Evolutionary conservation across 1,140 invertebrate species (phyloP), one percentile per base, ranked within the genome.

Genomic region (Acromyrmex charruanus): DNA sequence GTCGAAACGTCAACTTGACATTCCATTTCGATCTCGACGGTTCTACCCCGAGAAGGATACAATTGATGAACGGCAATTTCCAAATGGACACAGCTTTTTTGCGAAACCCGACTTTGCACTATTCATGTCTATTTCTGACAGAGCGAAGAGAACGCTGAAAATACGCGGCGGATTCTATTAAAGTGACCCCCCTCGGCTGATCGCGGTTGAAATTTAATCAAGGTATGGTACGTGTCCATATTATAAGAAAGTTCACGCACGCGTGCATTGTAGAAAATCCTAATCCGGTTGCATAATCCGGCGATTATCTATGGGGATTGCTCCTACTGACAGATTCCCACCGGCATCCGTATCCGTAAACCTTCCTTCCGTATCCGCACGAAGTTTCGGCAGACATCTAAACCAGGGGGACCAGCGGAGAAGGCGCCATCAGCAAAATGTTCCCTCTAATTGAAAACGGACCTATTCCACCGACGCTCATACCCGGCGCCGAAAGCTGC

Each of bases 361-460:
- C 72, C 85, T 84, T 68, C 51, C 65, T 81, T 71, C 65, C 82
- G 82, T 65, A 85, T 85, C 82, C 49, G 49, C 21, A 66, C 63
- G 21, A 79, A 84, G 80, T 84, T 84, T 84, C 80, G 69, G 69
- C 69, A 65, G 87, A 88, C 68, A 88, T 87, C 49, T 6, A n/a
- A 28, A 28, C 49, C 21, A 14, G 49, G 18, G 21, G 49, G 25
- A 53, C 28, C 49, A 44, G 77, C 61, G 66, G 39, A 12, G 18
- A 21, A 44, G 66, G 39, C 55, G 59, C 49, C 61, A 89, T 91
- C 90, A 91, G 79, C 87, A 80, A 87, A 84, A 91, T 63, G 77
- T 85, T 86, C 81, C 31, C 71, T 66, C 87, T 90, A 91, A 91
- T 91, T 91, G 90, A 91, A 91, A 91, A 86, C 88, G 77, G 89